A percentile compares a stretch with the other conserved stretches of the same genome.
Conservation (phyloP, 2,113 vertebrate genomes). For the Oncorhynchus masou region DNA sequence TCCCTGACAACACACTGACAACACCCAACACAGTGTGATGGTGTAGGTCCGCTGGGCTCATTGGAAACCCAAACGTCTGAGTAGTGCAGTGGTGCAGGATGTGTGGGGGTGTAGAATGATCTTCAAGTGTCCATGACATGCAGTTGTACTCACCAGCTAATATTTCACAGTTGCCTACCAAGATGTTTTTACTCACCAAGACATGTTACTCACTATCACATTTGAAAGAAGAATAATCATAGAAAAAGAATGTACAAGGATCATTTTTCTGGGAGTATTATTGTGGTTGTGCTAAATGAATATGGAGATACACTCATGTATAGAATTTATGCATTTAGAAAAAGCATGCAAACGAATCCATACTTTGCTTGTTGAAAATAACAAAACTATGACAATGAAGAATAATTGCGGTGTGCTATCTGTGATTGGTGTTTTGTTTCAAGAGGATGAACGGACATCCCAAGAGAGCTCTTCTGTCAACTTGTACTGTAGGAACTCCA, state of each 20-base stretch:
- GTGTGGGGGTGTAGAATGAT: constrained; percentile 54
- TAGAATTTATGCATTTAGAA: constrained; percentile 16
- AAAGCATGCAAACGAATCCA: constrained; percentile 15
- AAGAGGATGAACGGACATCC: background rate
- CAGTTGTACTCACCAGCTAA: constrained; percentile 63
- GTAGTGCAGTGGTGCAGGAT: constrained; percentile 67
- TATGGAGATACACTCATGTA: constrained; percentile 44
- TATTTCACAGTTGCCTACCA: constrained; percentile 75
- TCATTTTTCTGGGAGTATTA: constrained; percentile 46
- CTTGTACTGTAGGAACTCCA: constrained; percentile 1
- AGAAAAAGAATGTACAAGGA: constrained; percentile 67
- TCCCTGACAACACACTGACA: constrained; percentile 30
- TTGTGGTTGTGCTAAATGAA: constrained; percentile 60
- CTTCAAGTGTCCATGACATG: constrained; percentile 51
- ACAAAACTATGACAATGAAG: constrained; percentile 4
- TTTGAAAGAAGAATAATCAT: constrained; percentile 60
- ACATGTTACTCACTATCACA: constrained; percentile 51
- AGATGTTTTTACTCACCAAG: constrained; percentile 65
- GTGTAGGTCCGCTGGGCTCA: background rate
- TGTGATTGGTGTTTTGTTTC: constrained; percentile 2
- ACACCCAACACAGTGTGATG: background rate
- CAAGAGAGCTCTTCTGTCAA: background rate
- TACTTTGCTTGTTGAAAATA: constrained; percentile 31
- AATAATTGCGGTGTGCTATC: constrained; percentile 46
- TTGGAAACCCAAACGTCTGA: constrained; percentile 56